Base-by-base conservation (phyloP, 2,888 invertebrate species). In the Drosophila nigricruria region DNA sequence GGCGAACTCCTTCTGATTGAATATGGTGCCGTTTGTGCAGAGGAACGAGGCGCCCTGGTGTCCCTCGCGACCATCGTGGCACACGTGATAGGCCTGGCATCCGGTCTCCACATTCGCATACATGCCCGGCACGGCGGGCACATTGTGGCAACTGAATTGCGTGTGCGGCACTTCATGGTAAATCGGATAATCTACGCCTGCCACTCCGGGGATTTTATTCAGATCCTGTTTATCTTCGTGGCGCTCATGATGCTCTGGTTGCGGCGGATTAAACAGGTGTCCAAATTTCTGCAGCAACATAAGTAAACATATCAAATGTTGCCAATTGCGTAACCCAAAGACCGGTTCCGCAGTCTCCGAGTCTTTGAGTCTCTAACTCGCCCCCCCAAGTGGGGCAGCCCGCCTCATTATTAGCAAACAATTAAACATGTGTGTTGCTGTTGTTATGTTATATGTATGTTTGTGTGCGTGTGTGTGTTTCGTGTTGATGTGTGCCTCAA, bases 51-150 rank as follows among this genome's bases (percentile, higher is more conserved):
- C 96, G 0, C 97, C 97, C 88, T 96, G 96, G 83, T 96, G 95
- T 1, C 97, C 97, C 90, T 97, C 97, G 14, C 97, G 95, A 0
- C 97, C 97, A 86, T 97, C 97, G 90, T 97, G 97, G 88, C 97
- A 97, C 14, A 97, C 95, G 92, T 97, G 97, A 92, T 97, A 97
- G 0, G 96, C 97, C 96, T 97, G 97, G 82, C 97, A 97, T 63
- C 96, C 97, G 76, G 97, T 96, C 92, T 97, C 97, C 1, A 96
- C 95, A 90, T 97, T 97, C n/a, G 97, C 97, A 91, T 97, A 97
- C 95, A 97, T 97, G 79, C 97, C 97, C 3, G 97, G 97, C 59
- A 95, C 94, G 23, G 95, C 95, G 0, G 97, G 97, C 42, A 97
- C 97, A 81, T 95, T 94, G 54, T 95, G 94, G 90, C 97, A 97